phyloP scores from a whole-genome alignment of 2,113 vertebrate genomes.

The Aspidoscelis tigris region DNA sequence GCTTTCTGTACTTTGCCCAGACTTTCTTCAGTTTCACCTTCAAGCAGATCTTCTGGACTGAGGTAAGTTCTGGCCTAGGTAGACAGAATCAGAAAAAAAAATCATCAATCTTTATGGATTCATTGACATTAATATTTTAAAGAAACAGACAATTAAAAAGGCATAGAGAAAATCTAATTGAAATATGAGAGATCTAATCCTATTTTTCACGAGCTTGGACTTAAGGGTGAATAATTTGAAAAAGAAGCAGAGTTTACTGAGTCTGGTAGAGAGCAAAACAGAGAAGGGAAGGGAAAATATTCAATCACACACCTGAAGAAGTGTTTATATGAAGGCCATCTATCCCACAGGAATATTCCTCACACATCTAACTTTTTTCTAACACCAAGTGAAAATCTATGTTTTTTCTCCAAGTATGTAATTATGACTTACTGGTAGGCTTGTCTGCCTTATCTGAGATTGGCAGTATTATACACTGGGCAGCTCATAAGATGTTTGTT shows the following conservation, averaged over 20 bases:
- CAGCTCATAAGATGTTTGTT: too few species aligned
- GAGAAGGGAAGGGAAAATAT: neutral
- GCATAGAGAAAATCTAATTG: neutral
- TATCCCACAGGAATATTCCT: too few species aligned
- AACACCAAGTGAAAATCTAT: too few species aligned
- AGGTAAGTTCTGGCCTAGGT: slow-evolving; percentile 82
- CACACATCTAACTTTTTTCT: too few species aligned
- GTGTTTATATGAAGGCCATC: too few species aligned
- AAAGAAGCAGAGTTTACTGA: neutral
- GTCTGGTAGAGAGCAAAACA: neutral
- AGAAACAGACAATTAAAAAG: neutral
- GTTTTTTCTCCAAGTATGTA: too few species aligned
- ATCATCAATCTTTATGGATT: neutral
- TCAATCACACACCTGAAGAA: neutral
- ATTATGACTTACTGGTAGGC: too few species aligned
- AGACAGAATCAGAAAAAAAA: neutral
- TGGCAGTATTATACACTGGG: too few species aligned
- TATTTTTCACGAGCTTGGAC: neutral
- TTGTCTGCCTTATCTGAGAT: too few species aligned
- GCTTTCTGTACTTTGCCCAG: slow-evolving; percentile 79
- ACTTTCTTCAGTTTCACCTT: slow-evolving; percentile 84
- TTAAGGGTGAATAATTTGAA: neutral
- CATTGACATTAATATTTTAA: neutral
- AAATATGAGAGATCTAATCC: neutral
- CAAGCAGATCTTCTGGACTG: slow-evolving; percentile 87